A percentile compares a stretch with the other conserved stretches of the same genome.
Conservation (phyloP, 2,113 vertebrate species). For the cattle (Bos taurus) region ARS-UCD2.0 NC_037340.1:5165001-5165500, state of each 20-base stretch:
- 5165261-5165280: fast-evolving
- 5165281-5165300: too few species aligned
- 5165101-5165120: too few species aligned
- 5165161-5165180: too few species aligned
- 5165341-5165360: neutral
- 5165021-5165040: neutral
- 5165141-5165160: too few species aligned
- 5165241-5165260: too few species aligned
- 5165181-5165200: too few species aligned
- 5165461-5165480: neutral
- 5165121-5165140: too few species aligned
- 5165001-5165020: neutral
- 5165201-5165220: too few species aligned
- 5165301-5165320: neutral
- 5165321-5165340: neutral
- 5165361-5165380: neutral
- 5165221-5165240: too few species aligned
- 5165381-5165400: neutral
- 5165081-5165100: too few species aligned
- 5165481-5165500: neutral
- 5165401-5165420: neutral
- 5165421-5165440: neutral
- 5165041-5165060: too few species aligned
- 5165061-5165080: too few species aligned
- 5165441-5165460: neutral